Base-by-base conservation (phyloP, 1,140 invertebrate genomes). In the Harlomillsia oculata region DNA sequence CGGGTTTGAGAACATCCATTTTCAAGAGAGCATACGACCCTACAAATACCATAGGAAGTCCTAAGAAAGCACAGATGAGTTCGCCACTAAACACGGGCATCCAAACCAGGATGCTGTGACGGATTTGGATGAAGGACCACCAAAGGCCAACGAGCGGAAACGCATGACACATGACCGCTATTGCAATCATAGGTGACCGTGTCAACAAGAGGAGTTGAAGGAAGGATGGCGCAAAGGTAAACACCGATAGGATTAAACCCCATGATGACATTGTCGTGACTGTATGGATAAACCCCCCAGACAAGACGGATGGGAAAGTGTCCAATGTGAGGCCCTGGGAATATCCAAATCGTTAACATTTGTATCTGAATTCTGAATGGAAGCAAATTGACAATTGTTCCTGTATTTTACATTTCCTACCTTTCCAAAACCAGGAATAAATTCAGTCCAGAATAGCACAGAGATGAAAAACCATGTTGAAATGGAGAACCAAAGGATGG, bases 61-160 rank as follows among this genome's bases (percentile, higher is more conserved):
- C 77, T 2, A 80, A 66, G 18, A 80, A 63, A 0, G 77, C 74
- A 60, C 78, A 80, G 45, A 80, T 77, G 20, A 80, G 62, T 61
- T 80, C 78, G 1, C 78, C 77, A 4, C 75, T 74, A 23, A 78
- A 70, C n/a, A 72, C 72, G 5, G 78, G 78, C 34, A 73, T 71
- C 77, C 77, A 80, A 29, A 63, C 40, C 25, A 64, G 46, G 25
- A 56, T 18, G 28, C 44, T 52, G 36, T 40, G 29, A 13, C 60
- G 36, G 69, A 76, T 73, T 57, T 73, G 72, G 62, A 78, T 77
- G 46, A 80, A 67, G n/a, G 77, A 77, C 78, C 78, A 80, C 76
- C 77, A 80, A 48, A 80, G 72, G 3, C 75, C 76, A 3, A 76
- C 72, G 2, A 80, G 40, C 9, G 78, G 78, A 23, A 80, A 67